Base-by-base conservation (phyloP, 1,140 invertebrate species). In the Forficula auricularia region DNA sequence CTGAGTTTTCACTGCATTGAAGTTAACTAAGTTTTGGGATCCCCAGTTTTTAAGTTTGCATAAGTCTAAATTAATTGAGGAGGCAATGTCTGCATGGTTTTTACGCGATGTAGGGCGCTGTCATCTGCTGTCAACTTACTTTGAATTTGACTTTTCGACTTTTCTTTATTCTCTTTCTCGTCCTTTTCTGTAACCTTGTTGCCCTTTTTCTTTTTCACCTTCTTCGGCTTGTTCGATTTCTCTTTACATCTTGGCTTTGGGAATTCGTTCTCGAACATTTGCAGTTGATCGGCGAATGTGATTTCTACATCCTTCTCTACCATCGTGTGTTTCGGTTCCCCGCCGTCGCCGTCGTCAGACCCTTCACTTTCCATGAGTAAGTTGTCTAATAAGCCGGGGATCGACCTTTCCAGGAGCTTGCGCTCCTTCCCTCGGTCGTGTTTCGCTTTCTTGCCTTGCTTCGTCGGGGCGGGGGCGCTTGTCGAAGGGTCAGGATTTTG, bases 341-440 rank as follows among this genome's bases (percentile, higher is more conserved):
- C 3, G 8, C 2, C 20, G n/a, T 40, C 16, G 3, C 41, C 30
- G 2, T 13, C 27, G 13, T 40, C 44, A 42, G 13, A 20, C 2
- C 15, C 40, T 30, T 51, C 50, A 46, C 46, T 48, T 44, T 60
- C 55, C 0, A 57, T 60, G 14, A n/a, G n/a, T n/a, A n/a, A n/a
- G n/a, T n/a, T n/a, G n/a, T n/a, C n/a, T n/a, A n/a, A n/a, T n/a
- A n/a, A 48, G 22, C 57, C 62, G 9, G 68, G 69, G 32, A 71
- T 49, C 36, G 66, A 60, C 40, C 68, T 57, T 39, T 59, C 53
- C 0, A 62, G 60, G 41, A 58, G 62, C 47, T 68, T 67, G 35
- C 68, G 55, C 12, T 66, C 60, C 53, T 72, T 72, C 0, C 64
- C 66, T 22, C 68, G 56, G 47, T 72, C 66, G 38, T 47, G 10